Conservation (phyloP, 2,113 vertebrate species). For the Pyrgilauda ruficollis region DNA sequence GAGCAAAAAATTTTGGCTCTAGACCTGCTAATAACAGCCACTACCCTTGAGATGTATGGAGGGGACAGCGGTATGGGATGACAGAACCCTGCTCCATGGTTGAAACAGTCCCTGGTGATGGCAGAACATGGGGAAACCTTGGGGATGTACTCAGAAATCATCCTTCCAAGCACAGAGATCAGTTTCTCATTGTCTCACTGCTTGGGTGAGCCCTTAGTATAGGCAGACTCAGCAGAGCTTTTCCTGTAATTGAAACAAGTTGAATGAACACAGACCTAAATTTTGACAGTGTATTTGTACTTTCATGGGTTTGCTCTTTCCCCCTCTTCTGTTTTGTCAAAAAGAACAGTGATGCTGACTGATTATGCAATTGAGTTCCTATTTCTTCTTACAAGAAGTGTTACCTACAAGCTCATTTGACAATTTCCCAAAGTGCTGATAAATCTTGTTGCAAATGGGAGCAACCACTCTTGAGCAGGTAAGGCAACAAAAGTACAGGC, state of each 20-base stretch:
- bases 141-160: background rate
- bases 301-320: background rate
- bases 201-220: background rate
- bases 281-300: background rate
- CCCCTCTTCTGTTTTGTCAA: background rate
- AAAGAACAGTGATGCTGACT: background rate
- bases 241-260: background rate
- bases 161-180: background rate
- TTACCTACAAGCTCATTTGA: background rate
- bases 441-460: background rate
- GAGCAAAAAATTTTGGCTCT: background rate
- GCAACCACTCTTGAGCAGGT: slow-evolving; percentile 59
- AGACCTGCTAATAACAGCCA: background rate
- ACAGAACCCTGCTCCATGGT: background rate
- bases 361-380: background rate
- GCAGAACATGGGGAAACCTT: background rate
- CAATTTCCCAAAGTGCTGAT: background rate
- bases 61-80: background rate
- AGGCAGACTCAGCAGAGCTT: background rate
- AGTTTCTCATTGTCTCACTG: background rate
- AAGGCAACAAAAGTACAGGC: slow-evolving; percentile 69
- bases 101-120: background rate
- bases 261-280: background rate
- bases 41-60: background rate
- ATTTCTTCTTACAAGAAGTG: background rate